Conservation (phyloP, 2,888 invertebrate species). For the Amphipoea lucens region DNA sequence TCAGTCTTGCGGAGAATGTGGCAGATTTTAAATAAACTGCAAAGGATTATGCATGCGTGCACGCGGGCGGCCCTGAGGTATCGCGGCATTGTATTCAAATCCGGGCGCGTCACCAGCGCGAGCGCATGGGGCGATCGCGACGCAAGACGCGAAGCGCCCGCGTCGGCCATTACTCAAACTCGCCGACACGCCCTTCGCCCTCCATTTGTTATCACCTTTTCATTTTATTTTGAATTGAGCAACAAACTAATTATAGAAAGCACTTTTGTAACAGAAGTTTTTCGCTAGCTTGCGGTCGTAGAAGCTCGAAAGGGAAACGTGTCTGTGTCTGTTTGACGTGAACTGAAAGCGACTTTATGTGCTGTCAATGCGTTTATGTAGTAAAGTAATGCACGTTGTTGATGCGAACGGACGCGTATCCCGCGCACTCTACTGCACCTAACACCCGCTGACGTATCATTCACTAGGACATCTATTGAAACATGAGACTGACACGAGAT, state of each 20-base stretch:
- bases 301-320: slow-evolving; percentile 24
- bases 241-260: slow-evolving; percentile 49
- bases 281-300: slow-evolving; percentile 5
- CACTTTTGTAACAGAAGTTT: slow-evolving; percentile 17
- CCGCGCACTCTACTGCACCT: slow-evolving; percentile 55
- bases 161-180: slow-evolving; percentile 80
- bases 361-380: slow-evolving; percentile 45
- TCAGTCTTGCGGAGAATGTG: slow-evolving; percentile 80
- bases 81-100: slow-evolving; percentile 90
- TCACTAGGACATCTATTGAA: slow-evolving; percentile 62
- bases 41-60: slow-evolving; percentile 86
- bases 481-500: slow-evolving; percentile 61
- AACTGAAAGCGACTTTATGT: slow-evolving; percentile 30
- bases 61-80: slow-evolving; percentile 87
- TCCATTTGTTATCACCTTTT: slow-evolving; percentile 64
- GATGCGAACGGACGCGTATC: slow-evolving; percentile 57
- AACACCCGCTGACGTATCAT: slow-evolving; percentile 65
- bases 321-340: slow-evolving; percentile 10
- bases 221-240: slow-evolving; percentile 57
- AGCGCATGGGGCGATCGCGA: slow-evolving; percentile 63
- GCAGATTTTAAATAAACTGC: slow-evolving; percentile 83
- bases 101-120: slow-evolving; percentile 77
- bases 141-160: slow-evolving; percentile 69
- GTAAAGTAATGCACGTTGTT: slow-evolving; percentile 40
- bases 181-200: slow-evolving; percentile 75